A percentile compares a stretch with the other conserved stretches of the same genome.
Conservation (phyloP, 2,888 invertebrate genomes). For the Trypoxylon attenuatum region DNA sequence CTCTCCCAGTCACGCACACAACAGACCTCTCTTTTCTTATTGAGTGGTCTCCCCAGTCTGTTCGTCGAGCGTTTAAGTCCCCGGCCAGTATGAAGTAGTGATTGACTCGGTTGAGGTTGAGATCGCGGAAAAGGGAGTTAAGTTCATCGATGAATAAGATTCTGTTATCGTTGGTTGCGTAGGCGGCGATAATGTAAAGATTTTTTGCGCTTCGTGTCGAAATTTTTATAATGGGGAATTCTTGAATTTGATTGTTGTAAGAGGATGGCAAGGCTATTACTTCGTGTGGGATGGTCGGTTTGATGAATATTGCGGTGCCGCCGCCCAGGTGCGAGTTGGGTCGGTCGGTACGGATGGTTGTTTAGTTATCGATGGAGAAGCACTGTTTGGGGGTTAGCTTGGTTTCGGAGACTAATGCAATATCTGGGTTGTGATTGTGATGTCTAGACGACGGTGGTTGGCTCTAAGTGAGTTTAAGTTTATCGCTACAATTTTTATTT, state of each 20-base stretch:
- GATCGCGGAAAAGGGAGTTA: neutral
- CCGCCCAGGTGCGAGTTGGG: conserved; percentile 16
- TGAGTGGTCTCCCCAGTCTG: neutral
- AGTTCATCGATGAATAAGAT: neutral
- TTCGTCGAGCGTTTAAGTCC: neutral
- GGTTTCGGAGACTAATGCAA: conserved; percentile 33
- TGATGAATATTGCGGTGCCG: conserved; percentile 38
- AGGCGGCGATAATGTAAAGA: conserved; percentile 20
- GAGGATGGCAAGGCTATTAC: conserved; percentile 6
- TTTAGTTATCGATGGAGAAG: conserved; percentile 16
- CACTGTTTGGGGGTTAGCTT: conserved; percentile 31
- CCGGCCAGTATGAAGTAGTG: neutral
- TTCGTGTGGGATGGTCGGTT: conserved; percentile 2
- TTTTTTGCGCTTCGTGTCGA: neutral
- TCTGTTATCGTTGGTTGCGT: conserved; percentile 7
- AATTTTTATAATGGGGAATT: conserved; percentile 25
- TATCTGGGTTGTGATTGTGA: conserved; percentile 23
- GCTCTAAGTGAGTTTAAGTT: conserved; percentile 37
- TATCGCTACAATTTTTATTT: conserved; percentile 12
- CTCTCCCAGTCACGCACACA: too few relatives aligned
- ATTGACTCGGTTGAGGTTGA: neutral
- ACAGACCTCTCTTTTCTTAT: neutral
- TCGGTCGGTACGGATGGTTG: conserved; percentile 34
- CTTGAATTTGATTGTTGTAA: conserved; percentile 7
- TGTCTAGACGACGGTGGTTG: conserved; percentile 3